Evolutionary conservation across 2,113 vertebrate species (phyloP).

Genomic region (Anguilla rostrata): DNA sequence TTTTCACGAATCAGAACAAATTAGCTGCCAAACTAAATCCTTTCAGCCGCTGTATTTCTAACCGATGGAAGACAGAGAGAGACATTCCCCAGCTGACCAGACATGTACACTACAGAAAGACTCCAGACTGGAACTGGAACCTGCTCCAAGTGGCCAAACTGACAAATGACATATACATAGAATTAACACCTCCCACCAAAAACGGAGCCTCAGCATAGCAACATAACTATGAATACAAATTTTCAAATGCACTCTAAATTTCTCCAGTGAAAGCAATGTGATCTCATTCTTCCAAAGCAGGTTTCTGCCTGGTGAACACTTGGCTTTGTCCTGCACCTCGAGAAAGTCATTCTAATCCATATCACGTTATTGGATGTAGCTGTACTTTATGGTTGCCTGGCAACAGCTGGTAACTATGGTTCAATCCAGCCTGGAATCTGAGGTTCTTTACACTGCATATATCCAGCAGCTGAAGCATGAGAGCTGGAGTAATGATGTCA

Average conservation of each 20-base stretch:
- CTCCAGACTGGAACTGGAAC: not conserved
- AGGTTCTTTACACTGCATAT: constrained; percentile 42
- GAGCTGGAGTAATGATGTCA: constrained; percentile 65
- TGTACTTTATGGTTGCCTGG: constrained; percentile 69
- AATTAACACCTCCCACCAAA: not conserved
- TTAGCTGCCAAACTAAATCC: not conserved
- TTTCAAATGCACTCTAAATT: not conserved
- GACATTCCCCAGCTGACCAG: not conserved
- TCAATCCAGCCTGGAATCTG: constrained; percentile 51
- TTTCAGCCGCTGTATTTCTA: not conserved
- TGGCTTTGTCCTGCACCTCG: constrained; percentile 8
- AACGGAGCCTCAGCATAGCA: not conserved
- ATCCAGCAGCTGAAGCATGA: constrained; percentile 32
- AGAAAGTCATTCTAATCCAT: constrained; percentile 39
- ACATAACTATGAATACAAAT: not conserved
- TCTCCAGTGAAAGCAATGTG: not conserved
- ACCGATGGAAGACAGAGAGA: not conserved
- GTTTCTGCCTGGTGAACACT: not conserved
- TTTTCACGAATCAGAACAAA: not conserved
- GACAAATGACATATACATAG: not conserved
- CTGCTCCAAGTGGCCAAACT: not conserved
- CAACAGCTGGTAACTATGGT: constrained; percentile 65
- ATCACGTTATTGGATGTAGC: constrained; percentile 56
- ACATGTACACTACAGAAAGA: not conserved
- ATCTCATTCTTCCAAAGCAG: not conserved